Evolutionary conservation across 1,140 invertebrate species (phyloP), one percentile per base, ranked within the genome.

Genomic region (Drosophila watanabei): DNA sequence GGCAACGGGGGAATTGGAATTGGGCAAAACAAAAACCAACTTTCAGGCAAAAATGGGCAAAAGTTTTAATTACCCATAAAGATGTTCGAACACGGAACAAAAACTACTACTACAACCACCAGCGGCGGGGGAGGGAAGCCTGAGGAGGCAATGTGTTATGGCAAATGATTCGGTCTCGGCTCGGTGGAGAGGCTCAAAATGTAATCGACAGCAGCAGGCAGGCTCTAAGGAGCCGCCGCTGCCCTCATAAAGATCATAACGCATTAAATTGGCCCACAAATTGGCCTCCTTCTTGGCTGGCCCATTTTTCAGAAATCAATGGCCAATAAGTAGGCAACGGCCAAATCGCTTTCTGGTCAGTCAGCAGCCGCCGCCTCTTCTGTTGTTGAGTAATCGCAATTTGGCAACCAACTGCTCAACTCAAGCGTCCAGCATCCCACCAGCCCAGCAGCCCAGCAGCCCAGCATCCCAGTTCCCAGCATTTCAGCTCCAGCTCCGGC

Each of bases 1-100:
- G 28, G 30, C 16, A 28, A 33, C 16, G 32, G 41, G 45, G 16
- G 41, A 49, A 20, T 37, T 45, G 64, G 57, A 48, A 62, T 63
- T 73, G 56, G 54, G 56, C 54, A 75, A 73, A 73, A 73, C 61
- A 56, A 79, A 73, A 91, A 81, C 78, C 82, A 87, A 91, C 83
- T 80, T 73, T 80, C 66, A 71, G 80, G 75, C 68, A 75, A 85
- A 88, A 91, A 91, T 91, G 84, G 76, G 75, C 18, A 91, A 91
- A 91, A 91, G 81, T 91, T 91, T 91, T 91, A 91, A 91, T 91
- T 91, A 91, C 88, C 88, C 88, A 91, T 91, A 91, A 91, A 91
- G 88, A 91, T 91, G 79, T 82, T 85, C 63, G 65, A 57, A 80
- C 79, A 90, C 70, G 73, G 71, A 81, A 69, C 78, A 65, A 85